A percentile compares a stretch with the other conserved stretches of the same genome.
phyloP scores from a whole-genome alignment of 1,140 invertebrate species.

The Drosophila sp. region DNA sequence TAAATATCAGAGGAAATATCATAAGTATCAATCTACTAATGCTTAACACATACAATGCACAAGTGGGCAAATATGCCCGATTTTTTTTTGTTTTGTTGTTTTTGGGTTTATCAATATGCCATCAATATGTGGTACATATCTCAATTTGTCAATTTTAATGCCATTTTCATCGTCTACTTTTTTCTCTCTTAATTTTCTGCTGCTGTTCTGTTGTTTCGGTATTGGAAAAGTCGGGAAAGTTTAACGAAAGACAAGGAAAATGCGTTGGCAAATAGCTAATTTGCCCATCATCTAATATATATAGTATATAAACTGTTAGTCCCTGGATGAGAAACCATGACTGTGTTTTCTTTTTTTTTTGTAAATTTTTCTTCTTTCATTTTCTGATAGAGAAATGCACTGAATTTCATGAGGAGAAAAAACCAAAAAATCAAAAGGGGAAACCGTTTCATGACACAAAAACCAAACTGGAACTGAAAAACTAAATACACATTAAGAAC shows the following conservation, averaged over 20 bases:
- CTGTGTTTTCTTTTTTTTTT: constrained; percentile 1
- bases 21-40: constrained; percentile 60
- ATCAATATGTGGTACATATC: constrained; percentile 13
- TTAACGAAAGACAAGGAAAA: neutral
- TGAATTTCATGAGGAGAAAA: neutral
- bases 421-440: constrained; percentile 4
- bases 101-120: no score
- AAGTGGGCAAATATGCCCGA: constrained; percentile 32
- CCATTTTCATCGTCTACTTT: neutral
- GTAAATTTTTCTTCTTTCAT: no score
- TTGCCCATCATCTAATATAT: constrained; percentile 11
- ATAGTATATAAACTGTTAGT: constrained; percentile 20
- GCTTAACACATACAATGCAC: constrained; percentile 48
- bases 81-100: neutral
- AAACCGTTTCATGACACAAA: constrained; percentile 37
- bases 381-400: constrained; percentile 31
- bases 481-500: neutral
- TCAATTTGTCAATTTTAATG: constrained; percentile 26
- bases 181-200: neutral
- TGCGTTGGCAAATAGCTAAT: constrained; percentile 3
- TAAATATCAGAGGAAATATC: constrained; percentile 71
- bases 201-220: neutral
- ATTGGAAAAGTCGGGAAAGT: neutral
- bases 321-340: constrained; percentile 63
- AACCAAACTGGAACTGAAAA: constrained; percentile 27